Conservation (phyloP, 2,113 vertebrate genomes). For the Montifringilla adamsi region DNA sequence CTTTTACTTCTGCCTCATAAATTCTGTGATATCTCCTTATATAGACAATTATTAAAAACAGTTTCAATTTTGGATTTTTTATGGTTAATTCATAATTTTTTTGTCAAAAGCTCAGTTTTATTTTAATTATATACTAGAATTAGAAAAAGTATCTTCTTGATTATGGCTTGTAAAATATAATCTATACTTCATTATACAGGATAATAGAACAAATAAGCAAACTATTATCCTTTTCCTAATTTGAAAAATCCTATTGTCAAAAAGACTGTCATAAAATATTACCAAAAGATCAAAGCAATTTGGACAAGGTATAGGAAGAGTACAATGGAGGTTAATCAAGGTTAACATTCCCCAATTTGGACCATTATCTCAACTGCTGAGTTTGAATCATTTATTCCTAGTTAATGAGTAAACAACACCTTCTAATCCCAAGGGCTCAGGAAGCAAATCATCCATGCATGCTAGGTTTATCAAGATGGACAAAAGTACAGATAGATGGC, state of each 20-base stretch:
- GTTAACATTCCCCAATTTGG: not conserved
- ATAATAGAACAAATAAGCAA: not conserved
- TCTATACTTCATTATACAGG: not conserved
- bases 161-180: not conserved
- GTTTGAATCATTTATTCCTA: not conserved
- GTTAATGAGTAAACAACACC: constrained; percentile 32
- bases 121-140: not conserved
- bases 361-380: not conserved
- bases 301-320: not conserved
- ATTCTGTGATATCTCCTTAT: not conserved
- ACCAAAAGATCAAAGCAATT: not conserved
- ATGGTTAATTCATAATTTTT: not conserved
- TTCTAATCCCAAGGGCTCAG: not conserved
- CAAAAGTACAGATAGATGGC: not conserved
- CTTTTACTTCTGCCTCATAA: not conserved
- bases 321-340: constrained; percentile 33
- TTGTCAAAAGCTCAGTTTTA: not conserved
- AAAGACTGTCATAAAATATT: not conserved
- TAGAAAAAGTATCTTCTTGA: not conserved
- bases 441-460: not conserved
- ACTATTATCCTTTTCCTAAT: not conserved
- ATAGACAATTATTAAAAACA: not conserved
- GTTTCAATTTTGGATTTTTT: not conserved
- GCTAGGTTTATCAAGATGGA: not conserved
- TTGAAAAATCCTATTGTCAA: not conserved